Conservation (phyloP, 2,113 vertebrate species). For the Odontophorus gujanensis region DNA sequence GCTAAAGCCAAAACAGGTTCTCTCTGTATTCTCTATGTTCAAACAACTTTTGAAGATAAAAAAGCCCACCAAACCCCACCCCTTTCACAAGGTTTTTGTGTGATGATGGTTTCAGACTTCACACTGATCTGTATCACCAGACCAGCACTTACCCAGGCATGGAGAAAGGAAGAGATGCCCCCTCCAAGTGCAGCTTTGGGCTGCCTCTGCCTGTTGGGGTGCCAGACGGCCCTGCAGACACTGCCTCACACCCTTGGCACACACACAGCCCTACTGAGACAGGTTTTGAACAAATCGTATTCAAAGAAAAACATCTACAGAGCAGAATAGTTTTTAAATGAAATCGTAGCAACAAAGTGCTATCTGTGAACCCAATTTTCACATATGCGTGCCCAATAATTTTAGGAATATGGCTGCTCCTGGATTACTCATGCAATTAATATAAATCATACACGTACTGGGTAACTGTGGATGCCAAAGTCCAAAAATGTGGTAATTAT, state of each 20-base stretch:
- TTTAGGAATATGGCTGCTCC: background rate
- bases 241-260: background rate
- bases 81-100: background rate
- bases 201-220: background rate
- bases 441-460: background rate
- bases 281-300: background rate
- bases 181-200: background rate
- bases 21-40: background rate
- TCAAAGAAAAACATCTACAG: background rate
- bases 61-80: background rate
- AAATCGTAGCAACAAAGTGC: background rate
- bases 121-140: background rate
- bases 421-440: background rate
- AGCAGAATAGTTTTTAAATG: background rate
- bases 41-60: background rate
- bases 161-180: background rate
- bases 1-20: background rate
- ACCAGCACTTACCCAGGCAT: background rate
- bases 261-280: background rate
- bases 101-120: background rate
- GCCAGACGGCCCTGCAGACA: background rate
- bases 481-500: constrained; percentile 60
- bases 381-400: background rate
- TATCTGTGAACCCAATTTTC: constrained; percentile 6
- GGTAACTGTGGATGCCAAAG: background rate